Conservation (phyloP, 2,888 invertebrate species). For the Hyposoter didymator region DNA sequence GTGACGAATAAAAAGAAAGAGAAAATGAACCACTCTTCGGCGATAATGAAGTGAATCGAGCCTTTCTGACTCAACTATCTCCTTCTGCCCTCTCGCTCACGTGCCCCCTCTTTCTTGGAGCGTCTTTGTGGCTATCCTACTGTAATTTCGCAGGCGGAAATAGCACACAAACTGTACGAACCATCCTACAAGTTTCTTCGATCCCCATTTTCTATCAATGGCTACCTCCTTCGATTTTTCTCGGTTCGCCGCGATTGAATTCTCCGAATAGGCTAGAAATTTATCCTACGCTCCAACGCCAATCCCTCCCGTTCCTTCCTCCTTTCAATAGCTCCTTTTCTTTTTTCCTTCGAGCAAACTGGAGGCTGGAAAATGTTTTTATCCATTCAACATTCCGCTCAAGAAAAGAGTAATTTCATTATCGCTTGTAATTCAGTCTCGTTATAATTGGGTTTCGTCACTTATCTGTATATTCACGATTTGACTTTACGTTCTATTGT, state of each 20-base stretch:
- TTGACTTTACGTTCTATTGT: neutral
- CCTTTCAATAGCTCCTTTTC: neutral
- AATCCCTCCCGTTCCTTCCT: neutral
- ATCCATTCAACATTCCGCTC: neutral
- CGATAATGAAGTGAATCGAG: conserved; percentile 64
- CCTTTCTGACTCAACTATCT: conserved; percentile 26
- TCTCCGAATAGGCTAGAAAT: conserved; percentile 44
- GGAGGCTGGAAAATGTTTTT: neutral
- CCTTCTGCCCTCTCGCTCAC: conserved; percentile 10
- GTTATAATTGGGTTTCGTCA: neutral
- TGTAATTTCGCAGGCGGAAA: conserved; percentile 36
- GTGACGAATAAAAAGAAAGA: conserved; percentile 31
- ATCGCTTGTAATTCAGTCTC: conserved; percentile 6
- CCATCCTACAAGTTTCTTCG: conserved; percentile 27
- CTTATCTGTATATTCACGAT: neutral
- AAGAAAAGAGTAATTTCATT: conserved; percentile 28
- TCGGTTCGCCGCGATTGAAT: conserved; percentile 60
- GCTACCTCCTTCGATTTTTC: conserved; percentile 54
- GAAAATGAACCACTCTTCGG: conserved; percentile 63
- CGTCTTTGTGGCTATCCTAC: neutral
- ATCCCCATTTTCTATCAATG: conserved; percentile 47
- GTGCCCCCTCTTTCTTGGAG: neutral
- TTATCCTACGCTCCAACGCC: conserved; percentile 42
- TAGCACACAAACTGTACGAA: conserved; percentile 23
- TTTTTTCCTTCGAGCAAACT: neutral